Percentiles rank a stretch among this genome's conserved stretches.
Evolutionary conservation across 1,140 invertebrate species (phyloP).

Genomic region (Oscheius sp.): DNA sequence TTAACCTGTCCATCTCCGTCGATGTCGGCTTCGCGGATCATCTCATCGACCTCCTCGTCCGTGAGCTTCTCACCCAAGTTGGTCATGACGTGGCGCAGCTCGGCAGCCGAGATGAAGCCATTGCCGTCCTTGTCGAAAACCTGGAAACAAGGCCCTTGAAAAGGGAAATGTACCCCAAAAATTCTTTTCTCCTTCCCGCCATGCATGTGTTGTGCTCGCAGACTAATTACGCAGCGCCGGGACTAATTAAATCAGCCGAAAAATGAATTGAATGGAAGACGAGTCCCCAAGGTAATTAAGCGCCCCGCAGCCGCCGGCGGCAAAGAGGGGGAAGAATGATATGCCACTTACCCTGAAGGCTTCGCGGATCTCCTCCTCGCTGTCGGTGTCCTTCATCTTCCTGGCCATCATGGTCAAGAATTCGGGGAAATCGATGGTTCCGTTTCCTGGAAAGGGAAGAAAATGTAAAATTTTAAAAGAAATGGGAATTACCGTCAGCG

Average conservation of each 20-base stretch:
- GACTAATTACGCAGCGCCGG: not conserved
- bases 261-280: not conserved
- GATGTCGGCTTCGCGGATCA: slow-evolving; percentile 95
- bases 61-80: slow-evolving; percentile 94
- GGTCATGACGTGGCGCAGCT: slow-evolving; percentile 88
- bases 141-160: slow-evolving; percentile 17
- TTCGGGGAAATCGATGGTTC: slow-evolving; percentile 97
- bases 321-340: not conserved
- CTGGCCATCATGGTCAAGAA: slow-evolving; percentile 98
- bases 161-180: not conserved
- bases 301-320: not conserved
- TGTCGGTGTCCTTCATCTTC: slow-evolving; percentile 98
- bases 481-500: slow-evolving; percentile 80
- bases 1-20: slow-evolving; percentile 98
- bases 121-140: slow-evolving; percentile 85
- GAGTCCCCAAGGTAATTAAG: not conserved
- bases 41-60: slow-evolving; percentile 93
- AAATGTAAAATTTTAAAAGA: not conserved
- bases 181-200: not conserved
- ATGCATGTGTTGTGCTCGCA: not conserved
- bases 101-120: slow-evolving; percentile 81
- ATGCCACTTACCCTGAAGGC: slow-evolving; percentile 78
- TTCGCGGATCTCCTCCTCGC: slow-evolving; percentile 96
- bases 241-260: slow-evolving; percentile 8
- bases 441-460: slow-evolving; percentile 73